These are phyloP conservation scores for Leucopternis melanops DNA, from an alignment of 2,113 vertebrate genomes.

Conservation along the genomic window DNA sequence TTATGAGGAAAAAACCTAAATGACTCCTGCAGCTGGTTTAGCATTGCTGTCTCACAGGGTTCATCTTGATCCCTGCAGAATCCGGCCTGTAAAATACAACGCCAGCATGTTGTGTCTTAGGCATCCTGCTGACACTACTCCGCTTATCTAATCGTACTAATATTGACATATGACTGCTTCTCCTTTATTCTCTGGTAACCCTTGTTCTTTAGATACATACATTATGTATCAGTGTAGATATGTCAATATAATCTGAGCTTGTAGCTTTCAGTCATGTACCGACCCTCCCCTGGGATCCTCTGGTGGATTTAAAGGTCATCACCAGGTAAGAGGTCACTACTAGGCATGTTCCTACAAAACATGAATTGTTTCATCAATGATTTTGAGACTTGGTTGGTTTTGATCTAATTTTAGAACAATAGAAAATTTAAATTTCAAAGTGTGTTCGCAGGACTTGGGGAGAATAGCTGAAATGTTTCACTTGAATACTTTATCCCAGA, in stretches of 20 bases:
- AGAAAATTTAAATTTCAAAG: neutral
- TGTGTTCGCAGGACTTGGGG: neutral
- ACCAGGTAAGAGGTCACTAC: neutral
- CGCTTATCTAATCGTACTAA: constrained; percentile 3
- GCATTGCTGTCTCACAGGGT: neutral
- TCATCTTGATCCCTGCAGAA: neutral
- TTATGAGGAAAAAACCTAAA: neutral
- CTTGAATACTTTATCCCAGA: neutral
- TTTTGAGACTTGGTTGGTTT: neutral
- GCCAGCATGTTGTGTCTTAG: neutral
- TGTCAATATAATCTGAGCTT: neutral
- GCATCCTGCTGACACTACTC: constrained; percentile 5
- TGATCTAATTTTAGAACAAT: neutral
- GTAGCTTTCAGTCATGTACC: neutral
- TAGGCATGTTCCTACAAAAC: neutral
- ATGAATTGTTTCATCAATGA: neutral
- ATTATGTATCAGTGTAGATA: neutral
- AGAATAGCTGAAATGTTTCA: neutral
- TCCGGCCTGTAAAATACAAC: neutral
- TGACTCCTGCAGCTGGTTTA: neutral
- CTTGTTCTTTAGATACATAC: constrained; percentile 25
- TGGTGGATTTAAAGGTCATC: constrained; percentile 3
- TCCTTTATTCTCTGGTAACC: neutral
- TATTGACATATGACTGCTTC: constrained; percentile 36
- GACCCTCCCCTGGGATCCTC: neutral